Percentiles rank a stretch among this genome's conserved stretches.
Evolutionary conservation across 2,888 invertebrate species (phyloP).

Genomic region (Zhengitettix transpicula): DNA sequence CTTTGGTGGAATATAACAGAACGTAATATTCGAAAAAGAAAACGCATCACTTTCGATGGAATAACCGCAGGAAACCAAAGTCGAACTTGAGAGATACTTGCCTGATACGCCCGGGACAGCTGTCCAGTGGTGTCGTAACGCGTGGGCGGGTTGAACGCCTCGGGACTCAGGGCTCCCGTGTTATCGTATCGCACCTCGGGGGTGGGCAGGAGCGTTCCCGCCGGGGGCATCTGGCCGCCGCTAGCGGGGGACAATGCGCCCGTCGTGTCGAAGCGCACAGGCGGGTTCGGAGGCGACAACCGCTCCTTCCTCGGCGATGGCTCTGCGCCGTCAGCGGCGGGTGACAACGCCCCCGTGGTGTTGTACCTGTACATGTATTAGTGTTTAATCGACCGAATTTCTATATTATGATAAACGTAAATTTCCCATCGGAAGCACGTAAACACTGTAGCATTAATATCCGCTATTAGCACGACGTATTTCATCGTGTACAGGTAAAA

Average conservation of each 20-base stretch:
- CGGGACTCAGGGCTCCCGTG: neutral
- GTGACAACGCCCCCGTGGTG: neutral
- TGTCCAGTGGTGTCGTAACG: slow-evolving; percentile 1
- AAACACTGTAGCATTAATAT: no score
- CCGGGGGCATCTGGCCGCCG: neutral
- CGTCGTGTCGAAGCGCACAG: slow-evolving; percentile 1
- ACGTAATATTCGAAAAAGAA: no score
- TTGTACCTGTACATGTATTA: neutral
- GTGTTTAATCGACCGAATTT: no score
- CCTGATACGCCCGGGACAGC: neutral
- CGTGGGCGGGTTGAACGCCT: neutral
- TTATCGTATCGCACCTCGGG: slow-evolving; percentile 1
- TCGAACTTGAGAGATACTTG: neutral
- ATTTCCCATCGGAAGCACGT: no score
- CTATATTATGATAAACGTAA: no score
- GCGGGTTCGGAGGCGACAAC: neutral
- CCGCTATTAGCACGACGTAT: no score
- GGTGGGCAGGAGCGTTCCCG: neutral
- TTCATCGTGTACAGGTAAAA: no score
- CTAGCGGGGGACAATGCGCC: neutral
- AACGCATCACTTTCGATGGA: no score
- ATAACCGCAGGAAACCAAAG: no score
- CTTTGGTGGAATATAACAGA: no score
- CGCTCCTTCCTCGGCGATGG: neutral
- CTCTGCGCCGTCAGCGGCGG: neutral